phyloP scores from a whole-genome alignment of 1,140 invertebrate species.

The Schlechtendalia chinensis region DNA sequence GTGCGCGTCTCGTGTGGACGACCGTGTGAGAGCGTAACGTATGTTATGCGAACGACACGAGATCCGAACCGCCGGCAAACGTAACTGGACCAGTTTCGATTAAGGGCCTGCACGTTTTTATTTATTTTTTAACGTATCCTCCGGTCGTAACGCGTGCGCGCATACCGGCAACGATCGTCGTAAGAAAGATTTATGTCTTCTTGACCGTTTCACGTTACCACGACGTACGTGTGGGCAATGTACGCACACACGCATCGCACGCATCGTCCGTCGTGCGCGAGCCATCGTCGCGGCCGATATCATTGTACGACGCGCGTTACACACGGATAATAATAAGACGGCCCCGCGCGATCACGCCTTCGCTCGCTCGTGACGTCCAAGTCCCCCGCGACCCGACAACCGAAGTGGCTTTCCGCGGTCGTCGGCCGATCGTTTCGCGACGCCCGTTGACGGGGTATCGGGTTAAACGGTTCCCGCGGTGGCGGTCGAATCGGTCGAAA shows the following conservation, averaged over 20 bases:
- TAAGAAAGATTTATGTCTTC: not conserved
- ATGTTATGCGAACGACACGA: not conserved
- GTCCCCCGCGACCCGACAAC: no score
- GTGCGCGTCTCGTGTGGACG: conserved; percentile 10
- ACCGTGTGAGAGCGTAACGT: not conserved
- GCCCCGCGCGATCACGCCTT: no score
- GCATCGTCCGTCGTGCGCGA: not conserved
- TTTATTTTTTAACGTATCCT: conserved; percentile 4
- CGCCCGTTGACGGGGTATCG: no score
- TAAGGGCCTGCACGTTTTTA: conserved; percentile 36
- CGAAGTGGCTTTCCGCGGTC: not conserved
- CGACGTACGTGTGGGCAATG: not conserved
- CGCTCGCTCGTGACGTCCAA: no score
- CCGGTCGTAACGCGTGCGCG: not conserved
- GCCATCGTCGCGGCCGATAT: not conserved
- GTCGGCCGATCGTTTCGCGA: not conserved
- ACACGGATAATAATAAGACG: not conserved
- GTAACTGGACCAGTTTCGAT: conserved; percentile 40
- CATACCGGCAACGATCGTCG: not conserved
- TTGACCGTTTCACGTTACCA: not conserved
- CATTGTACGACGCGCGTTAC: not conserved
- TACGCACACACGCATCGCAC: no score
- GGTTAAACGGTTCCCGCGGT: no score
- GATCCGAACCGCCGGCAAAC: conserved; percentile 18
- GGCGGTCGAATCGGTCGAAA: no score